Base-by-base conservation (phyloP, 64 coral and sea anemone species). In the Pocillopora verrucosa region DNA sequence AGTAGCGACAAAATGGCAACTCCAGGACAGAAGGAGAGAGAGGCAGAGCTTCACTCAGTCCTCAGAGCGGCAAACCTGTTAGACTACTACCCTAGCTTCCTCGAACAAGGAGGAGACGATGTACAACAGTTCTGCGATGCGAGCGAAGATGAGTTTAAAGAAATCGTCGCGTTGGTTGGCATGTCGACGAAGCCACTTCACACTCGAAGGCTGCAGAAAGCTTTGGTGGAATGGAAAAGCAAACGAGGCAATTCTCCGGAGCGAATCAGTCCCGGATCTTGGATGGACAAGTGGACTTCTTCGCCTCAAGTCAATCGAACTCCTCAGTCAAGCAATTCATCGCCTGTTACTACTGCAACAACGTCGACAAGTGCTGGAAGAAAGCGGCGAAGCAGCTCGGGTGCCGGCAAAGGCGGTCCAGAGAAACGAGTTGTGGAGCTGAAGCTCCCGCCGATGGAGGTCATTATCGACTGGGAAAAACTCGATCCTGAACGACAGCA, bases 91-190 rank as follows among this genome's bases (percentile, higher is more conserved):
- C 80, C 36, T 34, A 95, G 90, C 79, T 99, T 99, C 78, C 89
- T 99, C n/a, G 93, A 95, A 89, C 97, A 99, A 91, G 97, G 97
- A 83, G 97, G 97, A 30, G 97, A 99, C 62, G 97, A 99, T 81
- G 83, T 93, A 16, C 84, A 95, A 13, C 97, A 99, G 85, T 90
- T 99, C 79, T 99, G 97, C 84, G 97, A 99, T 72, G 97, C 97
- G 73, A 93, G 79, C 74, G 97, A 99, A 56, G 91, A 95, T 70
- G 97, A 99, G 62, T 99, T 99, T 86, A 99, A 99, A 89, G 97
- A 99, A 87, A 99, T 99, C 25, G 90, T 95, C 76, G 75, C 37
- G 38, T 88, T 99, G 97, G 97, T 99, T 60, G 97, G 97, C 30
- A 99, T 99, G 97, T 89, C 94, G 79, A 94, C 97, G 26, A 99